A percentile compares a stretch with the other conserved stretches of the same genome.
phyloP scores from a whole-genome alignment of 2,797 vertebrate genomes.

The Valencia hispanica region DNA sequence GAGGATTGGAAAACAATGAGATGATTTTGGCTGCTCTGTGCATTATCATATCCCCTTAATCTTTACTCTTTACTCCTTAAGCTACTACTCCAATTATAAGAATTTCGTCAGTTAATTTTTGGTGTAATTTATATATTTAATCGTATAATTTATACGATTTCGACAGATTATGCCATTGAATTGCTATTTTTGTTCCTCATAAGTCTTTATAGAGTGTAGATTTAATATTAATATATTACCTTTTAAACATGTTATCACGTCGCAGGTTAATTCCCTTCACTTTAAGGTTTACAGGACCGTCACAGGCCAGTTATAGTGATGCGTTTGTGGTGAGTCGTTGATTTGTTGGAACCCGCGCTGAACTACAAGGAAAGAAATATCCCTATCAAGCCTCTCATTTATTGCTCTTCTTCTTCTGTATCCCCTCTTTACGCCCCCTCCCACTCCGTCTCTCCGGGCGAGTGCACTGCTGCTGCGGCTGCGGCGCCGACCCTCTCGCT shows the following conservation, averaged over 20 bases:
- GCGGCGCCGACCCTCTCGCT: conserved; percentile 67
- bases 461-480: conserved; percentile 60
- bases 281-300: not conserved
- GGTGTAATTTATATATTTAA: not conserved
- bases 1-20: not conserved
- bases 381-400: conserved; percentile 10
- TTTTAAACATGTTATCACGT: not conserved
- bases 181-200: not conserved
- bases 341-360: conserved; percentile 25
- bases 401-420: not conserved
- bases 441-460: conserved; percentile 64
- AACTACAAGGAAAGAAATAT: conserved; percentile 24
- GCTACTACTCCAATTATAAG: not conserved
- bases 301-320: not conserved
- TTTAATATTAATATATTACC: not conserved
- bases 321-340: not conserved
- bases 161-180: not conserved
- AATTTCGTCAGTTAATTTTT: not conserved
- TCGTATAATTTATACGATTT: not conserved
- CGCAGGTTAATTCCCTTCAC: not conserved
- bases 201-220: not conserved
- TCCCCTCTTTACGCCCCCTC: conserved; percentile 33
- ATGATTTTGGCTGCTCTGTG: not conserved
- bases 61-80: not conserved
- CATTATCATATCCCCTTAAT: not conserved